Evolutionary conservation across 2,888 invertebrate genomes (phyloP).

Genomic region (Dascillus cervinus): DNA sequence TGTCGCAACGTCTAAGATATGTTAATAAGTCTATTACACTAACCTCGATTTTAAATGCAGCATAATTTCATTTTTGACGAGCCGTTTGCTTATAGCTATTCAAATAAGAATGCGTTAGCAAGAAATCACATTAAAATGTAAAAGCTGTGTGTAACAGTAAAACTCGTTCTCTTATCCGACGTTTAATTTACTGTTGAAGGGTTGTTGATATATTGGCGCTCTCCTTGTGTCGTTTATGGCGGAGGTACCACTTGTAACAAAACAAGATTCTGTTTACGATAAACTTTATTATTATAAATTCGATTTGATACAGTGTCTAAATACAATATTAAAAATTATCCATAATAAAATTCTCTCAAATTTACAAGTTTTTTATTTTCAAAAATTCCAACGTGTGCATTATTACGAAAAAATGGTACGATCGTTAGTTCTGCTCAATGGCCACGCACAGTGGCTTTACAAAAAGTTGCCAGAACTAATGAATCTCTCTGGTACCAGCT

Average conservation of each 20-base stretch:
- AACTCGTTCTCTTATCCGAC: too few relatives aligned
- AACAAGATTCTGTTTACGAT: conserved; percentile 29
- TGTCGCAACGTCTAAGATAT: conserved; percentile 12
- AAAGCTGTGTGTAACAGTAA: too few relatives aligned
- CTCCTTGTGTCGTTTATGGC: too few relatives aligned
- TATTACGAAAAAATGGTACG: conserved; percentile 9
- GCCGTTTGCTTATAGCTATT: neutral
- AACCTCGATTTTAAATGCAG: conserved; percentile 7
- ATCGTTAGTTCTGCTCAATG: too few relatives aligned
- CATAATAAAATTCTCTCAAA: conserved; percentile 32
- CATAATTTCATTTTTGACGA: conserved; percentile 8
- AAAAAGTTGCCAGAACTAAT: too few relatives aligned
- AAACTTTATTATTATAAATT: conserved; percentile 35
- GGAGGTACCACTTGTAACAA: too few relatives aligned
- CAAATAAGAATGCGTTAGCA: neutral
- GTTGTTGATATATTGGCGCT: too few relatives aligned
- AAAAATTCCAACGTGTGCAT: conserved; percentile 44
- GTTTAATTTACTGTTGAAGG: too few relatives aligned
- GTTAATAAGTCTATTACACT: conserved; percentile 11
- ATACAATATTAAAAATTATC: conserved; percentile 13
- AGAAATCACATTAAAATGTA: conserved; percentile 6
- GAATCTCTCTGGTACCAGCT: too few relatives aligned
- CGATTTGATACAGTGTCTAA: conserved; percentile 25
- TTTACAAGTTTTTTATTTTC: conserved; percentile 42
- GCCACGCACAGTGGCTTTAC: too few relatives aligned